phyloP scores from a whole-genome alignment of 2,797 vertebrate species.

The Rhabdophis nuchalis region DNA sequence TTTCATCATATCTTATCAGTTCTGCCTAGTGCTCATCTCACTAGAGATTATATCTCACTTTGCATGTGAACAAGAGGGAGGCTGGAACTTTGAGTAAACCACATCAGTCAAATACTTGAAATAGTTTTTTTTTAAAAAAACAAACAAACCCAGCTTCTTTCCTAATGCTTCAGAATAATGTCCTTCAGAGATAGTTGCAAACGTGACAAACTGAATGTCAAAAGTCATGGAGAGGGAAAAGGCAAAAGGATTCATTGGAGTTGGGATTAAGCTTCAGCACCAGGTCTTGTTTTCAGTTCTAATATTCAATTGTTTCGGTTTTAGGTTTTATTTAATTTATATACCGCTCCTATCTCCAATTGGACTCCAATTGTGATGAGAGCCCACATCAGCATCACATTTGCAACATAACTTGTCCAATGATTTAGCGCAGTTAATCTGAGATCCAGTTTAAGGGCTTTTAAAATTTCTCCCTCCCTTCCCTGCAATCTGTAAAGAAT shows the following conservation, averaged over 20 bases:
- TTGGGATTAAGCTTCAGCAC: neutral
- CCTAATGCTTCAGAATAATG: conserved; percentile 28
- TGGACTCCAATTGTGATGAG: neutral
- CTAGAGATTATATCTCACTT: conserved; percentile 55
- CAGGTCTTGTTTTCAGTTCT: neutral
- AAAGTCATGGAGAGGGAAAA: neutral
- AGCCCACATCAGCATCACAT: neutral
- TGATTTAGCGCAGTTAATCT: neutral
- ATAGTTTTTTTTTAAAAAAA: neutral
- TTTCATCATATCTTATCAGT: conserved; percentile 66
- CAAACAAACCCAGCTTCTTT: neutral
- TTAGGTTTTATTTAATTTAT: too few species aligned
- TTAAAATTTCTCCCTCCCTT: neutral
- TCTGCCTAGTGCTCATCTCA: conserved; percentile 53
- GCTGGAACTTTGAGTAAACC: conserved; percentile 40
- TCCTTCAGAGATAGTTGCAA: conserved; percentile 16
- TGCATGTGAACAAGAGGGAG: conserved; percentile 45
- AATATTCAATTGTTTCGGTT: neutral
- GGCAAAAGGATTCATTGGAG: neutral
- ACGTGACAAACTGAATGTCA: conserved; percentile 23
- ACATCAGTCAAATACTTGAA: conserved; percentile 41
- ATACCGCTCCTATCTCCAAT: too few species aligned
- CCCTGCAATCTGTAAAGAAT: neutral
- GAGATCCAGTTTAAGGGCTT: neutral
- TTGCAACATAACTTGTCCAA: neutral